Evolutionary conservation across 2,888 invertebrate species (phyloP).

Genomic region (Amblyjoppa proteus): DNA sequence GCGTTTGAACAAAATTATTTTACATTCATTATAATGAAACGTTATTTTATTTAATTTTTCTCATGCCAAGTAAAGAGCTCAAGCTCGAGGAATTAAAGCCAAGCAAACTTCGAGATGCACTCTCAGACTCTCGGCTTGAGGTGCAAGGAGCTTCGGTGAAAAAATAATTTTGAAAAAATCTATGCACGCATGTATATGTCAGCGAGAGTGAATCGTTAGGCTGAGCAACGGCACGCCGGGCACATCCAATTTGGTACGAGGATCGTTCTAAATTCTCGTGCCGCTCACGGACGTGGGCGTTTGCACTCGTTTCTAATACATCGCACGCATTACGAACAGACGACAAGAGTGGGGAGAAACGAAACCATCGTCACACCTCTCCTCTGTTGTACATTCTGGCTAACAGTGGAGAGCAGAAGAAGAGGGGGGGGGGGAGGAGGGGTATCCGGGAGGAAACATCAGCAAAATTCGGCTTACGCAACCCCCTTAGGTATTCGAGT

Average conservation of each 20-base stretch:
- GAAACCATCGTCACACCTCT: slow-evolving; percentile 54
- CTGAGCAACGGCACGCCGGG: slow-evolving; percentile 18
- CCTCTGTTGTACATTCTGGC: slow-evolving; percentile 17
- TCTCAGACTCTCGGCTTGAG: too few species aligned
- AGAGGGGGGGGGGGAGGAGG: not conserved
- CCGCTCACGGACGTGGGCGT: slow-evolving; percentile 66
- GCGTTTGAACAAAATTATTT: too few species aligned
- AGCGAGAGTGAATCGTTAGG: slow-evolving; percentile 26
- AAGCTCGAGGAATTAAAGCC: too few species aligned
- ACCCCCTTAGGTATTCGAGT: slow-evolving; percentile 76
- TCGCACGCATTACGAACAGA: slow-evolving; percentile 39
- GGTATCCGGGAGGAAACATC: not conserved
- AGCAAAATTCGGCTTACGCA: slow-evolving; percentile 76
- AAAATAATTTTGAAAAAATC: slow-evolving; percentile 2
- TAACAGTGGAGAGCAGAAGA: slow-evolving; percentile 1
- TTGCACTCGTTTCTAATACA: slow-evolving; percentile 69
- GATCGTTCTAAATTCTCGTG: slow-evolving; percentile 69
- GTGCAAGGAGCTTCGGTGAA: not conserved
- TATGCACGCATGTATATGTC: slow-evolving; percentile 7
- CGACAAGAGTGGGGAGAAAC: slow-evolving; percentile 54
- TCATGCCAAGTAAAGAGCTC: too few species aligned
- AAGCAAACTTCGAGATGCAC: too few species aligned
- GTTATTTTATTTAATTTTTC: too few species aligned
- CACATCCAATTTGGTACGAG: slow-evolving; percentile 57
- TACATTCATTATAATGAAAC: too few species aligned